Evolutionary conservation across 2,888 invertebrate species (phyloP).

Genomic region (Agriopis leucophaearia): DNA sequence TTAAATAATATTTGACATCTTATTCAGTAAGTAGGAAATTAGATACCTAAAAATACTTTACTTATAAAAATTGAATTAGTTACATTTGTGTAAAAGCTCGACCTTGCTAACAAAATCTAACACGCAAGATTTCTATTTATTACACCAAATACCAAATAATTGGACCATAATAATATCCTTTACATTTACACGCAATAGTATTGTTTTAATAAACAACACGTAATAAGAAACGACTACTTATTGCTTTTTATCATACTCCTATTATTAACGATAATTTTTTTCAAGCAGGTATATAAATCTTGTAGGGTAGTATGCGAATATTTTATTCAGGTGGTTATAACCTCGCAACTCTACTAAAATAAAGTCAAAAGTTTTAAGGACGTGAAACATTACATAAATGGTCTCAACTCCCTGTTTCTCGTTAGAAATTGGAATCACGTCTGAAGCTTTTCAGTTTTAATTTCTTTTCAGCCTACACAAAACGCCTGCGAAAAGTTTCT

Average conservation of each 20-base stretch:
- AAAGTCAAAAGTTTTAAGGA: background rate
- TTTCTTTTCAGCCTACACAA: background rate
- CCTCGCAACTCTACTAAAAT: background rate
- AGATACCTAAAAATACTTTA: too few species aligned
- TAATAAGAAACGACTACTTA: background rate
- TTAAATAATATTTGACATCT: too few species aligned
- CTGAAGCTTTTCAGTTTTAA: background rate
- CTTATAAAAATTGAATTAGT: background rate
- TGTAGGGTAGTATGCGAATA: background rate
- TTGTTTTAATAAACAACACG: background rate
- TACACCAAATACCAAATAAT: slow-evolving; percentile 20
- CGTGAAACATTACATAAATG: background rate
- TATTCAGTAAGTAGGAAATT: too few species aligned
- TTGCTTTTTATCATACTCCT: too few species aligned
- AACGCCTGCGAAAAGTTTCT: background rate
- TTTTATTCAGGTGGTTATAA: background rate
- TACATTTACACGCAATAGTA: background rate
- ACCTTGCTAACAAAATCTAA: background rate
- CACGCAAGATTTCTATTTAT: slow-evolving; percentile 18
- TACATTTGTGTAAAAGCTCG: background rate
- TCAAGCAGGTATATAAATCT: background rate
- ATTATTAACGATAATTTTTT: background rate
- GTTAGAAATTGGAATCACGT: background rate
- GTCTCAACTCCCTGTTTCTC: background rate
- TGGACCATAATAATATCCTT: background rate